A percentile compares a stretch with the other conserved stretches of the same genome.
Evolutionary conservation across 2,888 invertebrate species (phyloP).

Genomic region (Cyclophora punctaria): DNA sequence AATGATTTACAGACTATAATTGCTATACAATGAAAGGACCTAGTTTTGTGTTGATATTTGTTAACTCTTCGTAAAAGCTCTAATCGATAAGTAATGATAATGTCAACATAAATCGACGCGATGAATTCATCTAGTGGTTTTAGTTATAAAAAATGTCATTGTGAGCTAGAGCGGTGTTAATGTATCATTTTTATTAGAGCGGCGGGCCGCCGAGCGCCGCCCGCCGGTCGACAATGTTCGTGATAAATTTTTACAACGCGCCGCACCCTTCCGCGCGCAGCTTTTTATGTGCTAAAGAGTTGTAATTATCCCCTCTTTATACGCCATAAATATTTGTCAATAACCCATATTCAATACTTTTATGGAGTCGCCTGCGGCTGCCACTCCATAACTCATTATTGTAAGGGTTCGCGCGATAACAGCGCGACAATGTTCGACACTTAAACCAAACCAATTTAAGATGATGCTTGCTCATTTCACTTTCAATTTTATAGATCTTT

Average conservation of each 20-base stretch:
- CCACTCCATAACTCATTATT: constrained; percentile 67
- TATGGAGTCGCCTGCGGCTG: constrained; percentile 64
- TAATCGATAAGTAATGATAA: too few relatives aligned
- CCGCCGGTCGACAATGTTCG: constrained; percentile 48
- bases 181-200: constrained; percentile 40
- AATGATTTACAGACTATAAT: too few relatives aligned
- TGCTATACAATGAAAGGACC: too few relatives aligned
- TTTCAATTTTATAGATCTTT: too few relatives aligned
- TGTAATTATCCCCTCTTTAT: constrained; percentile 74
- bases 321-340: constrained; percentile 74
- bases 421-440: constrained; percentile 33
- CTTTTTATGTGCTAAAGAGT: constrained; percentile 73
- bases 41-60: too few relatives aligned
- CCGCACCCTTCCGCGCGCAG: constrained; percentile 58
- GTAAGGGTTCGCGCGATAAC: constrained; percentile 53
- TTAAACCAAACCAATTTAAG: too few relatives aligned
- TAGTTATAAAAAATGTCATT: constrained; percentile 10
- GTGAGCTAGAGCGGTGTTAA: constrained; percentile 18
- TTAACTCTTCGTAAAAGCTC: too few relatives aligned
- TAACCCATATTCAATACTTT: constrained; percentile 69
- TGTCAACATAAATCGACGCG: too few relatives aligned
- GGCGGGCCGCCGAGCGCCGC: constrained; percentile 36
- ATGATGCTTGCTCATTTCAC: too few relatives aligned
- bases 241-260: constrained; percentile 63
- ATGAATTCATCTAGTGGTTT: background rate